Evolutionary conservation across 1,140 invertebrate species (phyloP).

Genomic region (Carposina sasakii): DNA sequence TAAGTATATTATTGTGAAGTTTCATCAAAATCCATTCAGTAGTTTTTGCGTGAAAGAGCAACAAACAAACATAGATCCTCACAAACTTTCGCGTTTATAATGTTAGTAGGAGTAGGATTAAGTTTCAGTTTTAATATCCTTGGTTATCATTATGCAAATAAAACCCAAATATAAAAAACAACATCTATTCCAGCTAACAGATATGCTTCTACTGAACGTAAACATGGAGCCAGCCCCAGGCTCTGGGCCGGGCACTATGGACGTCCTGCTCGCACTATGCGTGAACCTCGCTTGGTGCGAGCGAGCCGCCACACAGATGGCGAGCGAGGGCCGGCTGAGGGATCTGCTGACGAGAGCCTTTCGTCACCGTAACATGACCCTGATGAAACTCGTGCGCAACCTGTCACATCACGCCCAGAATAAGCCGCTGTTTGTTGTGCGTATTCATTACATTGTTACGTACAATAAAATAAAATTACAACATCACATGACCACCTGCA

Average conservation of each 20-base stretch:
- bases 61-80: too few relatives aligned
- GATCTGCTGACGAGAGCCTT: slow-evolving; percentile 85
- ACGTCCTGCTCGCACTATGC: slow-evolving; percentile 88
- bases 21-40: too few relatives aligned
- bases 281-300: slow-evolving; percentile 93
- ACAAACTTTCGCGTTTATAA: too few relatives aligned
- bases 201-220: slow-evolving; percentile 84
- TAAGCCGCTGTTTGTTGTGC: slow-evolving; percentile 89
- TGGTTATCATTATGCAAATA: too few relatives aligned
- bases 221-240: slow-evolving; percentile 78
- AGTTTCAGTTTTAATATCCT: too few relatives aligned
- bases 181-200: slow-evolving; percentile 75
- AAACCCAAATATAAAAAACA: too few relatives aligned
- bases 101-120: too few relatives aligned
- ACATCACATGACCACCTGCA: too few relatives aligned
- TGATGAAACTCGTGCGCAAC: slow-evolving; percentile 97
- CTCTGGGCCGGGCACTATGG: slow-evolving; percentile 73
- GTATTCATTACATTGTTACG: too few relatives aligned
- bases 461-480: too few relatives aligned
- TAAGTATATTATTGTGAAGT: too few relatives aligned
- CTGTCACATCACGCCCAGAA: slow-evolving; percentile 91
- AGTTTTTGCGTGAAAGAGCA: too few relatives aligned
- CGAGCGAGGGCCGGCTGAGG: slow-evolving; percentile 86
- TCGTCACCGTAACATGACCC: slow-evolving; percentile 85
- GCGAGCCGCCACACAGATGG: slow-evolving; percentile 92